phyloP scores from a whole-genome alignment of 2,113 vertebrate species.

The Sylvietta virens region DNA sequence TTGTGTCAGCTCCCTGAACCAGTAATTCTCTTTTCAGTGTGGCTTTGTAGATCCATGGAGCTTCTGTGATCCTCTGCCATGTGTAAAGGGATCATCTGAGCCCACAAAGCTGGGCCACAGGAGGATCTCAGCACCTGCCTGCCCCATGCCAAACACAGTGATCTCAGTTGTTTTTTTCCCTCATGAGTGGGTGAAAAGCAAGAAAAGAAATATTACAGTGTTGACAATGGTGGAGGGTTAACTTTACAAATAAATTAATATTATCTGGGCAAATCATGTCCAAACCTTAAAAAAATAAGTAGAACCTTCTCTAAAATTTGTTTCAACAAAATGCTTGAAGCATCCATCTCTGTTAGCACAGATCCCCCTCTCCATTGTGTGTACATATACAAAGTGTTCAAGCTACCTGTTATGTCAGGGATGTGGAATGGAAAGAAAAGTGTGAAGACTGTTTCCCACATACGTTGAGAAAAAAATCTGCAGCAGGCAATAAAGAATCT shows the following conservation, averaged over 20 bases:
- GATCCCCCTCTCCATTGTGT: constrained; percentile 6
- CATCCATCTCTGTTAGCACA: not conserved
- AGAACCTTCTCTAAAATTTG: not conserved
- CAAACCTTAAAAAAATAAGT: not conserved
- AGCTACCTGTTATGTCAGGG: not conserved
- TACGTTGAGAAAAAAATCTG: constrained; percentile 18
- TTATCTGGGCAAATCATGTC: not conserved
- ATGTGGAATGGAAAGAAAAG: constrained; percentile 11
- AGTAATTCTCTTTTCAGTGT: not conserved
- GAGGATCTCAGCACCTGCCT: not conserved
- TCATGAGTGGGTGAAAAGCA: not conserved
- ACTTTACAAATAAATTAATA: not conserved
- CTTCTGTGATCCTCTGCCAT: not conserved
- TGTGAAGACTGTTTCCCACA: constrained; percentile 5
- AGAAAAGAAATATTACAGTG: not conserved
- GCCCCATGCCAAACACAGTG: not conserved
- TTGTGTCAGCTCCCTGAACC: not conserved
- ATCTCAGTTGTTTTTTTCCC: not conserved
- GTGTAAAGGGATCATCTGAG: not conserved
- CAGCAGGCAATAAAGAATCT: constrained; percentile 12
- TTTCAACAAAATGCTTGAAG: not conserved
- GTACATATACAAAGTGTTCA: constrained; percentile 1
- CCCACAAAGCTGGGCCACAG: not conserved
- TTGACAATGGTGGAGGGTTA: not conserved
- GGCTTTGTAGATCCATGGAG: not conserved